Conservation (phyloP, 2,888 invertebrate genomes). For the Cepaea hortensis region DNA sequence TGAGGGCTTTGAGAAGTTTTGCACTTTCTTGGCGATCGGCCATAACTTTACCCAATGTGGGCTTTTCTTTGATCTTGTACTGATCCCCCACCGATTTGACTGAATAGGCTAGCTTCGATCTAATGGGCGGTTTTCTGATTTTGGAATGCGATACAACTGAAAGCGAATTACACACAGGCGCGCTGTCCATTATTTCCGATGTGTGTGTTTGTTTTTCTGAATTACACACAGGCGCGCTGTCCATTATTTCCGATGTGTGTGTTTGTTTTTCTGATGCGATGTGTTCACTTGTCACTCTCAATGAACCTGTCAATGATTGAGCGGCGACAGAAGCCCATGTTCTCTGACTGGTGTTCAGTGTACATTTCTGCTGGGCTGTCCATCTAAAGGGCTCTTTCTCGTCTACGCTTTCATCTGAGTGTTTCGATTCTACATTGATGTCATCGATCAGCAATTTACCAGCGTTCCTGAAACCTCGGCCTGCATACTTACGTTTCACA, state of each 20-base stretch:
- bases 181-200: too few species aligned
- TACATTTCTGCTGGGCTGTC: background rate
- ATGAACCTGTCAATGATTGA: background rate
- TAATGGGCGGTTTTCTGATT: background rate
- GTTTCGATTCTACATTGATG: background rate
- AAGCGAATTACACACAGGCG: background rate
- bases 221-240: too few species aligned
- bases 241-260: too few species aligned
- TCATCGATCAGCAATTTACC: slow-evolving; percentile 23
- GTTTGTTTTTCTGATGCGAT: background rate
- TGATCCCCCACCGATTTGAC: background rate
- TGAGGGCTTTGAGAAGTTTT: background rate
- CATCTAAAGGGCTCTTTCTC: background rate
- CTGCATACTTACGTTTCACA: slow-evolving; percentile 12
- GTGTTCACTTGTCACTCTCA: background rate
- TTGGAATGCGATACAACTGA: background rate
- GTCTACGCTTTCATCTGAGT: background rate
- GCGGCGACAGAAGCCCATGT: slow-evolving; percentile 43
- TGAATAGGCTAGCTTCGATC: background rate
- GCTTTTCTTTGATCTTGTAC: background rate
- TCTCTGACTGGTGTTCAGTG: background rate
- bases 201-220: background rate
- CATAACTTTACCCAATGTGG: background rate
- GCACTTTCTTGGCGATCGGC: background rate
- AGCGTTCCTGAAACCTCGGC: background rate